A percentile compares a stretch with the other conserved stretches of the same genome.
Evolutionary conservation across 2,113 vertebrate species (phyloP).

Genomic region (Procapra przewalskii): DNA sequence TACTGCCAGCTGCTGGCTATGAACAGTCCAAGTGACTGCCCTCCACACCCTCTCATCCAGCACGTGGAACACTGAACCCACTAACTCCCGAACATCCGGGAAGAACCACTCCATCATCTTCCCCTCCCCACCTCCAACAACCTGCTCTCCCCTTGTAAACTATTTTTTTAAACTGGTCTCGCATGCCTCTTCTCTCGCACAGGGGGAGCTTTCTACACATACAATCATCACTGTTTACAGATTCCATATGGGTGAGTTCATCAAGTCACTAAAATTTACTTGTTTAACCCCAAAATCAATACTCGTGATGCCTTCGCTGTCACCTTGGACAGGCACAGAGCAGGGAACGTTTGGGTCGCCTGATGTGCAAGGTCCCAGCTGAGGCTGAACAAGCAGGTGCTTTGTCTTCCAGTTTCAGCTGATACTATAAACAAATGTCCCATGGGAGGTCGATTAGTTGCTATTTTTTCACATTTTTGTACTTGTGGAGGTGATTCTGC

Average conservation of each 20-base stretch:
- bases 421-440: not conserved
- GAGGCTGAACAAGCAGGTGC: not conserved
- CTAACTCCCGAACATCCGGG: not conserved
- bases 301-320: rapidly evolving
- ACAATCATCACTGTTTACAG: not conserved
- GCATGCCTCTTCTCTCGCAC: not conserved
- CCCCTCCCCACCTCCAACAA: not conserved
- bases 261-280: not conserved
- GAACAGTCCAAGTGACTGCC: too few species aligned
- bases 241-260: not conserved
- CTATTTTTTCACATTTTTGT: not conserved
- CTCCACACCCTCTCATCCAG: not conserved
- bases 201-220: not conserved
- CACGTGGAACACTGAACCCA: not conserved
- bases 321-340: not conserved
- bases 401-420: not conserved
- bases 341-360: too few species aligned
- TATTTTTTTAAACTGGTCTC: not conserved
- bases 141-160: not conserved
- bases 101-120: rapidly evolving
- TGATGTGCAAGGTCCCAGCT: rapidly evolving
- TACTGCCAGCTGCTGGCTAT: not conserved
- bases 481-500: not conserved
- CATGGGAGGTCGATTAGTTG: too few species aligned
- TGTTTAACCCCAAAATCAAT: not conserved